Percentiles rank a stretch among this genome's conserved stretches.
Evolutionary conservation across 2,797 vertebrate species (phyloP).

Genomic region (Tachyglossus aculeatus): DNA sequence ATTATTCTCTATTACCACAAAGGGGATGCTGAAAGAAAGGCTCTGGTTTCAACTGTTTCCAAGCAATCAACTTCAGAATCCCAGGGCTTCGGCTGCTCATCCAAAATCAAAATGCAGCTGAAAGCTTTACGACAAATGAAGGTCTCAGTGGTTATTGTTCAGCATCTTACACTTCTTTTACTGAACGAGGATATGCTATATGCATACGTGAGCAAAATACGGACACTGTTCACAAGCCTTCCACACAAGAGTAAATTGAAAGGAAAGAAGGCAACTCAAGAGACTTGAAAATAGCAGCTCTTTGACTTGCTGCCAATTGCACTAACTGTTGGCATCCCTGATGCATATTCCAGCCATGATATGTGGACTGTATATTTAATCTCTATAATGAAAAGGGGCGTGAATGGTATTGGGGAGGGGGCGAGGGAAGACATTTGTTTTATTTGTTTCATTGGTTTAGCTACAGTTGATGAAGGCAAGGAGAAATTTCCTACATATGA

Average conservation of each 20-base stretch:
- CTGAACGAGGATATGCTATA: not conserved
- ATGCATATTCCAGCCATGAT: not conserved
- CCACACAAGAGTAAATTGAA: not conserved
- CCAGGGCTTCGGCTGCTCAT: not conserved
- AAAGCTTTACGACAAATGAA: not conserved
- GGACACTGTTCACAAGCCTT: not conserved
- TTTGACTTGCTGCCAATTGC: not conserved
- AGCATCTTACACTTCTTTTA: not conserved
- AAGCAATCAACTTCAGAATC: not conserved
- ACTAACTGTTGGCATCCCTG: not conserved
- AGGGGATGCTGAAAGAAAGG: not conserved
- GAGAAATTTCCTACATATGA: too few species aligned
- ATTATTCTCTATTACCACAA: constrained; percentile 25
- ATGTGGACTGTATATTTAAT: not conserved
- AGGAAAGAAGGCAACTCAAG: not conserved
- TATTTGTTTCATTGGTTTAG: not conserved
- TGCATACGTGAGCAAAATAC: not conserved
- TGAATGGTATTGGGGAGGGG: not conserved
- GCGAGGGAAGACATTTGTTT: not conserved
- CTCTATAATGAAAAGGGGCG: not conserved
- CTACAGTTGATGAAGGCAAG: too few species aligned
- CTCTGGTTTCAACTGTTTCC: not conserved
- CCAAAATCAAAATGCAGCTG: not conserved
- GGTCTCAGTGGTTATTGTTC: not conserved
- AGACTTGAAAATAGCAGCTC: not conserved